A percentile compares a stretch with the other conserved stretches of the same genome.
These are phyloP conservation scores for Harpalus rufipes DNA, from an alignment of 2,888 invertebrate genomes.

Conservation along the genomic window DNA sequence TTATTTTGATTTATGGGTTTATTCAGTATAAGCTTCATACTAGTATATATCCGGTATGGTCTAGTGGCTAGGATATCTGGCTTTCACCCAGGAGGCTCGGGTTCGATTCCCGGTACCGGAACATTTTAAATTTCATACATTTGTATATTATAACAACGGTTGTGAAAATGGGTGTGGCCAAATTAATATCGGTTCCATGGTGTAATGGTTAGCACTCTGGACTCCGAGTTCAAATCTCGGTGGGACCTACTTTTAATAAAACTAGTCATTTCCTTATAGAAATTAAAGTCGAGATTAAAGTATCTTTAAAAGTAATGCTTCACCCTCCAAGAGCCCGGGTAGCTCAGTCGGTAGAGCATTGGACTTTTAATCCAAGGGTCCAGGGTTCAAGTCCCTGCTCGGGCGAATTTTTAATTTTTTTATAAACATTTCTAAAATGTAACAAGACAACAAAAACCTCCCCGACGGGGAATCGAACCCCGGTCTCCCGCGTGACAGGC, in stretches of 20 bases:
- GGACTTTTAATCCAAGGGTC: constrained; percentile 89
- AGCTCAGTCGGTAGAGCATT: constrained; percentile 88
- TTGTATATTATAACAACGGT: too few species aligned
- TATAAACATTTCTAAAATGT: too few species aligned
- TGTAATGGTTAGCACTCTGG: constrained; percentile 84
- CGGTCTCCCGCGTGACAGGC: too few species aligned
- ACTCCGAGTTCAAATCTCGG: constrained; percentile 83
- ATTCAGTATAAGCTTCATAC: too few species aligned
- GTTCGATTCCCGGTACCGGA: constrained; percentile 87
- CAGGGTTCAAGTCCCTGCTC: constrained; percentile 89
- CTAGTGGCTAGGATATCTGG: constrained; percentile 87
- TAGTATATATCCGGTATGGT: constrained; percentile 82
- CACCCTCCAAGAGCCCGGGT: constrained; percentile 79
- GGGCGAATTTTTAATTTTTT: constrained; percentile 77
- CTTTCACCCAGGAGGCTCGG: constrained; percentile 87
- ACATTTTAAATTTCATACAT: constrained; percentile 69
- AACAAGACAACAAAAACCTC: too few species aligned
- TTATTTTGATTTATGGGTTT: too few species aligned
- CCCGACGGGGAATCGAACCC: too few species aligned
- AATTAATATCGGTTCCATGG: constrained; percentile 78
- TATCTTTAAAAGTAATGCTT: too few species aligned
- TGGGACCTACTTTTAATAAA: constrained; percentile 76
- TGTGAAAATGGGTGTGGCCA: too few species aligned
- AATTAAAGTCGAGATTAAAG: too few species aligned
- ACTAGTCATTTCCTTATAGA: too few species aligned